Conservation (phyloP, 1,140 invertebrate species). For the Drosophila albomicans region DNA sequence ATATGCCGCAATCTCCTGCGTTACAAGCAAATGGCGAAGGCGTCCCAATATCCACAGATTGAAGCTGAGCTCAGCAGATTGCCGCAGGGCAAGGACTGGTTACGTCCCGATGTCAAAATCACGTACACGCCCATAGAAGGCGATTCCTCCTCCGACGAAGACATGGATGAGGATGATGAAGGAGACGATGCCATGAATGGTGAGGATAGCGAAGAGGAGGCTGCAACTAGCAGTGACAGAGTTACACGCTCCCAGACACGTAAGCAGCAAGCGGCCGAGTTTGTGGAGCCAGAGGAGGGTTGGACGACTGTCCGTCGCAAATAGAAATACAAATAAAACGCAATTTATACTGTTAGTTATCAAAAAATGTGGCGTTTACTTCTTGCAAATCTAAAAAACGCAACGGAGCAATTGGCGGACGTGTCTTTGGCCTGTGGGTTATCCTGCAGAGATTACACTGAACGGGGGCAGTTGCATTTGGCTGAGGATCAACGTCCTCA, state of each 20-base stretch:
- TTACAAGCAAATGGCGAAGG: conserved; percentile 85
- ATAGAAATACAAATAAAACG: conserved; percentile 56
- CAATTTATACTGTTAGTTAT: conserved; percentile 59
- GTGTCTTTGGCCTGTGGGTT: conserved; percentile 49
- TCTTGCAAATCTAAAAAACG: conserved; percentile 76
- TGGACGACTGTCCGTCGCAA: conserved; percentile 87
- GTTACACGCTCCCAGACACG: conserved; percentile 76
- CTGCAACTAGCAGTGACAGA: conserved; percentile 42
- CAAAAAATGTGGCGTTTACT: conserved; percentile 66
- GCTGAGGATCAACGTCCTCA: background rate
- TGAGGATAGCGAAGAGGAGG: conserved; percentile 80
- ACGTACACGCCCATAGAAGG: conserved; percentile 66
- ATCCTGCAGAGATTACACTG: conserved; percentile 55
- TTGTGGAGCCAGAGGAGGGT: conserved; percentile 86
- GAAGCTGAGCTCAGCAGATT: conserved; percentile 82
- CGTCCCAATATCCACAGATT: conserved; percentile 80
- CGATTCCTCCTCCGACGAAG: conserved; percentile 85
- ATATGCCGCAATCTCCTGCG: conserved; percentile 85
- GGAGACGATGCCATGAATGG: conserved; percentile 63
- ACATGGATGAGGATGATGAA: conserved; percentile 74
- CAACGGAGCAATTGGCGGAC: conserved; percentile 66
- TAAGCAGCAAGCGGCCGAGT: conserved; percentile 79
- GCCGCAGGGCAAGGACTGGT: conserved; percentile 83
- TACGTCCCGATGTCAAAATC: conserved; percentile 81
- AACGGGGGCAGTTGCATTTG: background rate